Evolutionary conservation across 2,797 vertebrate genomes (phyloP), one percentile per base, ranked within the genome.

Genomic region (Etheostoma perlongum): DNA sequence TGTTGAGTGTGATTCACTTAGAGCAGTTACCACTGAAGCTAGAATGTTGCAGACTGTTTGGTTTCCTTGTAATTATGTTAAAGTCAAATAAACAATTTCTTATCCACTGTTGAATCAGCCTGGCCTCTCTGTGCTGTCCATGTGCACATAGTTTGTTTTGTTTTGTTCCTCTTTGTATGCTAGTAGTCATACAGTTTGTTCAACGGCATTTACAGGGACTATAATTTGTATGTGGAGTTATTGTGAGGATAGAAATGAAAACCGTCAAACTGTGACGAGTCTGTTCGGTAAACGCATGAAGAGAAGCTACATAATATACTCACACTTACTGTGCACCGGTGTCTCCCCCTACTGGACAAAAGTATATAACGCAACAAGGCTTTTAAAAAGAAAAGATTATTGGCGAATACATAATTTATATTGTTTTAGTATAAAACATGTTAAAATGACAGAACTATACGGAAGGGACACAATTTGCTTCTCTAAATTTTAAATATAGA

Each of bases 31-130:
- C 82, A 90, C 89, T 88, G 81, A 91, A 87, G 87, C 82, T 92
- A 89, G 84, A 91, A 92, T 91, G 88, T 91, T 91, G 85, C 85
- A 86, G 86, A 91, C 84, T 89, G 85, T 92, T 92, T 89, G 87
- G 85, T 90, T 93, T 89, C 78, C 86, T 91, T 93, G 90, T 93
- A 90, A 91, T 94, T 93, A 93, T 90, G 85, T 91, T 93, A 47
- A 93, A 92, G 90, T 92, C 72, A 88, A 93, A 93, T 92, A 92
- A 93, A 93, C 87, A 87, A 91, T 93, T 93, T 93, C 88, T 92
- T 92, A 92, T 91, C 86, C 88, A 92, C 89, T 80, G 85, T 89
- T 91, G 58, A 83, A 84, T 80, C 77, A 30, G 80, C 47, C 74
- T 87, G 88, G 44, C 79, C 88, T 81, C 61, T 91, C 80, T 90